Evolutionary conservation across 2,888 invertebrate genomes (phyloP).

Genomic region (Cremastinae sp.): DNA sequence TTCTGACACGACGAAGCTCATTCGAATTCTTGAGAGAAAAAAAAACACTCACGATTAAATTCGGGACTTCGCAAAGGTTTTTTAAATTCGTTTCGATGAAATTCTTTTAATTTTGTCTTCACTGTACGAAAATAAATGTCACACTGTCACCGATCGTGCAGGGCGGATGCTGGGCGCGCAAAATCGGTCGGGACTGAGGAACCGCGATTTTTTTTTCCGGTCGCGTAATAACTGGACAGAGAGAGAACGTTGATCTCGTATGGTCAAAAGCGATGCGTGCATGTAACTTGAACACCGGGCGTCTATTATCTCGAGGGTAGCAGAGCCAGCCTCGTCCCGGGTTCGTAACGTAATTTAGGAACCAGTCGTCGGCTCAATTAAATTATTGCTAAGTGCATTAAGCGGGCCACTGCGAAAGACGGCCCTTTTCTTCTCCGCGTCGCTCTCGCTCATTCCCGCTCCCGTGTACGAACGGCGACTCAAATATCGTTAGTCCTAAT

Average conservation of each 20-base stretch:
- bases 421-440: slow-evolving; percentile 65
- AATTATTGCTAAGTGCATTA: slow-evolving; percentile 81
- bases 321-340: slow-evolving; percentile 61
- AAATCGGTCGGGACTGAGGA: no score
- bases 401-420: slow-evolving; percentile 69
- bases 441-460: slow-evolving; percentile 30
- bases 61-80: no score
- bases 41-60: no score
- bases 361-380: slow-evolving; percentile 74
- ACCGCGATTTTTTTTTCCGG: neutral
- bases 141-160: no score
- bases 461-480: slow-evolving; percentile 55
- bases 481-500: slow-evolving; percentile 78
- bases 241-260: slow-evolving; percentile 5
- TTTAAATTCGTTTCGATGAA: no score
- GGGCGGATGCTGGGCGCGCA: no score
- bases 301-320: slow-evolving; percentile 58
- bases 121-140: no score
- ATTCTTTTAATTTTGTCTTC: no score
- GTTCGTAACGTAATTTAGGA: slow-evolving; percentile 69
- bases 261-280: slow-evolving; percentile 42
- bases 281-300: slow-evolving; percentile 53
- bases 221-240: neutral
- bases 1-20: no score
- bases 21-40: no score